A percentile compares a stretch with the other conserved stretches of the same genome.
These are phyloP conservation scores for Meloe dianella DNA, from an alignment of 2,888 invertebrate species.

Conservation along the genomic window DNA sequence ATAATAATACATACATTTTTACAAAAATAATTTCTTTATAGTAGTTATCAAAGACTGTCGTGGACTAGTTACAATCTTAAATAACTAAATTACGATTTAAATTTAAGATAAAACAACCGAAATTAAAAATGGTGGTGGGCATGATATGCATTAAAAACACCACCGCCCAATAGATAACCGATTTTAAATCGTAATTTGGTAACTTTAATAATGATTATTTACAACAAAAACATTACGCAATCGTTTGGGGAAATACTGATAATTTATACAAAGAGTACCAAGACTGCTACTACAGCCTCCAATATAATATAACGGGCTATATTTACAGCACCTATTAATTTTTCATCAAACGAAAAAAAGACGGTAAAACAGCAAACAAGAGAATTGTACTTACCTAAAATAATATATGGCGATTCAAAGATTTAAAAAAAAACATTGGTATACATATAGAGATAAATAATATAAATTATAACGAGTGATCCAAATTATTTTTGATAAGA, in stretches of 20 bases:
- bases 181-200: conserved; percentile 7
- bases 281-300: background rate
- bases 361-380: background rate
- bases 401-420: conserved; percentile 46
- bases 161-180: too few relatives aligned
- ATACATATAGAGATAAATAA: conserved; percentile 42
- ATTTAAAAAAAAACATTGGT: conserved; percentile 39
- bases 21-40: conserved; percentile 46
- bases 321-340: conserved; percentile 34
- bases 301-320: conserved; percentile 15
- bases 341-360: background rate
- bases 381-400: conserved; percentile 43
- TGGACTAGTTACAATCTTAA: conserved; percentile 57
- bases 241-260: conserved; percentile 3
- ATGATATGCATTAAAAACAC: too few relatives aligned
- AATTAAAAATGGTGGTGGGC: background rate
- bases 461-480: conserved; percentile 39
- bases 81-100: conserved; percentile 38
- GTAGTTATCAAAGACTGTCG: conserved; percentile 51
- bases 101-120: background rate
- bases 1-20: conserved; percentile 32
- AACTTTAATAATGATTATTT: conserved; percentile 9
- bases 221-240: background rate
- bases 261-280: background rate
- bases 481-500: background rate